Percentiles rank a stretch among this genome's conserved stretches.
Conservation (phyloP, 2,113 vertebrate genomes). For the Microtus richardsoni region DNA sequence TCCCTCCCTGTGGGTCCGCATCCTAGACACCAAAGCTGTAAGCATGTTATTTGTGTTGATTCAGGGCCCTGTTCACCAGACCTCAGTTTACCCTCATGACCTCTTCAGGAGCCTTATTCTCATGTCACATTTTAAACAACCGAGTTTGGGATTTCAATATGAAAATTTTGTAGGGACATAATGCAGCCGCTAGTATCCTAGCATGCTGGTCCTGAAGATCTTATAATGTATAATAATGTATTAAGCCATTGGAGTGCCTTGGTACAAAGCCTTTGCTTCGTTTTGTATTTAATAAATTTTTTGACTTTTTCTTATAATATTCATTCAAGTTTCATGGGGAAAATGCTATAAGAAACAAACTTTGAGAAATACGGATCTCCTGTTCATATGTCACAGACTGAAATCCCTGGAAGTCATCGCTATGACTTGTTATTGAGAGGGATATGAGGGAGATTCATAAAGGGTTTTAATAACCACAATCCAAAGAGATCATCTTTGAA, state of each 20-base stretch:
- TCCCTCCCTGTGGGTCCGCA: background rate
- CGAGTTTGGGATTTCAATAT: background rate
- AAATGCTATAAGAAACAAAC: background rate
- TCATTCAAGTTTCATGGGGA: background rate
- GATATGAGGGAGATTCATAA: background rate
- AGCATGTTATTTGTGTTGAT: too few species aligned
- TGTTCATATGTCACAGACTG: background rate
- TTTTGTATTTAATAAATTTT: background rate
- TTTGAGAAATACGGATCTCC: background rate
- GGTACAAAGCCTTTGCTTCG: background rate
- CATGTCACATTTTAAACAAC: background rate
- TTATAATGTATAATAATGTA: background rate
- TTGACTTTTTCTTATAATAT: background rate
- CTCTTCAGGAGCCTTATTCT: background rate
- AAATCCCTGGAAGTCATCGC: background rate
- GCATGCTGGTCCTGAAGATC: background rate
- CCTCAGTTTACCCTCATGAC: background rate
- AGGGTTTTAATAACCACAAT: background rate
- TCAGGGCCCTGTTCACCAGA: too few species aligned
- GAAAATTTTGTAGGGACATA: background rate
- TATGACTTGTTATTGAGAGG: background rate
- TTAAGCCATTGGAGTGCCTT: background rate
- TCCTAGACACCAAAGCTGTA: background rate
- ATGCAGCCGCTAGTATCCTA: rapidly evolving
- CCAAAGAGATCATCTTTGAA: background rate